Evolutionary conservation across 2,888 invertebrate genomes (phyloP), one percentile per base, ranked within the genome.

Genomic region (Cheiracanthium punctorium): DNA sequence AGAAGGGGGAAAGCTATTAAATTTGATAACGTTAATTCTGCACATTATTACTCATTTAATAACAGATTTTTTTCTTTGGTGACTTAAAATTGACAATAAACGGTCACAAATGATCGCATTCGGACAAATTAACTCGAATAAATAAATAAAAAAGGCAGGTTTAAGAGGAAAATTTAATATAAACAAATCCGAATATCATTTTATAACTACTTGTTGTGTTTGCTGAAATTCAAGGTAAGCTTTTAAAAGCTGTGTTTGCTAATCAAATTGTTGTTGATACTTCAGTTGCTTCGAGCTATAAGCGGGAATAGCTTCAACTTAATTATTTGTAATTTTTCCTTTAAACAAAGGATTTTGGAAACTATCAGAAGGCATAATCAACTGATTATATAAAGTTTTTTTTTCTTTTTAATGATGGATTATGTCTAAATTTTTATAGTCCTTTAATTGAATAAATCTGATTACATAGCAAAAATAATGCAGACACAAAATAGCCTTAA

Each of bases 1-100:
- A 73, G 14, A n/a, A 28, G 33, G 43, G 29, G 32, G 52, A 4
- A 58, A 24, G 81, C 69, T 76, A 74, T 79, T 85, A 65, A 80
- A 79, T 85, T 79, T 85, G 79, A 85, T 85, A 73, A 85, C 74
- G 70, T 69, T 85, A 85, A 85, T 85, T 79, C 70, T 69, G 32
- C 48, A 79, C 79, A 73, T 85, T 79, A 85, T 85, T 79, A 70
- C 79, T 85, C 84, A 85, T 85, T 85, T 85, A 85, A 85, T 85
- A 85, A 85, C 58, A 65, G 79, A 74, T 85, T 85, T 70, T 37
- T 37, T 71, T 67, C 73, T 52, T 43, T 37, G 33, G 67, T 52
- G 29, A 41, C 72, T 72, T 48, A 85, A 85, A 85, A 70, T 73
- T 74, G 64, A 70, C 73, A 79, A 85, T 85, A 85, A 85, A 79